Evolutionary conservation across 53 echinoderm and acorn worm genomes (phyloP).

Genomic region (Glandiceps talaboti): DNA sequence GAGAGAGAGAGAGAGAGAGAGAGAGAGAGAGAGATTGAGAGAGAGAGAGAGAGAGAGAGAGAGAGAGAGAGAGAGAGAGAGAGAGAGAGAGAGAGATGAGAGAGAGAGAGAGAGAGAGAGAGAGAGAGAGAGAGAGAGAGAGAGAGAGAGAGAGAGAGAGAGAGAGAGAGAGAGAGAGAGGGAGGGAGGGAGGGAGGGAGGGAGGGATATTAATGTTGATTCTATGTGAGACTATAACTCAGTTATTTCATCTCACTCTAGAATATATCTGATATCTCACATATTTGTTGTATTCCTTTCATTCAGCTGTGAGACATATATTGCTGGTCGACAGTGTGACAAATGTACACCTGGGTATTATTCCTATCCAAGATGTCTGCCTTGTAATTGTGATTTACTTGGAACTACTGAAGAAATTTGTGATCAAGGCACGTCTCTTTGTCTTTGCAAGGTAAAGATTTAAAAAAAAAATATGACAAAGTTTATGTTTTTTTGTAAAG

Average conservation of each 20-base stretch:
- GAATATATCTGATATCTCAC: not conserved
- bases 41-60: too few species aligned
- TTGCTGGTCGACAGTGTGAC: slow-evolving; percentile 82
- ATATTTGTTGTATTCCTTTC: not conserved
- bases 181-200: not conserved
- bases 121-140: too few species aligned
- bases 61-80: too few species aligned
- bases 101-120: too few species aligned
- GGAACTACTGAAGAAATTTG: slow-evolving; percentile 67
- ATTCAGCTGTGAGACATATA: slow-evolving; percentile 71
- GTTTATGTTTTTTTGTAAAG: too few species aligned
- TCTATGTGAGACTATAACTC: not conserved
- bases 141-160: not conserved
- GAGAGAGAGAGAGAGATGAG: too few species aligned
- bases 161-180: not conserved
- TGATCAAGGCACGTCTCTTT: slow-evolving; percentile 60
- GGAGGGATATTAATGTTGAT: not conserved
- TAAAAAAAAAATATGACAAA: too few species aligned
- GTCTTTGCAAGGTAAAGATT: slow-evolving; percentile 80
- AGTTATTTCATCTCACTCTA: slow-evolving; percentile 30
- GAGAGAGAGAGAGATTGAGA: too few species aligned
- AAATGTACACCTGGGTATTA: slow-evolving; percentile 54
- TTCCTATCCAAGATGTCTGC: slow-evolving; percentile 65
- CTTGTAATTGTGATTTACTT: slow-evolving; percentile 56
- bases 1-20: too few species aligned